A percentile compares a stretch with the other conserved stretches of the same genome.
These are phyloP conservation scores for Hypolimnas misippus DNA, from an alignment of 2,888 invertebrate genomes.

Conservation along the genomic window DNA sequence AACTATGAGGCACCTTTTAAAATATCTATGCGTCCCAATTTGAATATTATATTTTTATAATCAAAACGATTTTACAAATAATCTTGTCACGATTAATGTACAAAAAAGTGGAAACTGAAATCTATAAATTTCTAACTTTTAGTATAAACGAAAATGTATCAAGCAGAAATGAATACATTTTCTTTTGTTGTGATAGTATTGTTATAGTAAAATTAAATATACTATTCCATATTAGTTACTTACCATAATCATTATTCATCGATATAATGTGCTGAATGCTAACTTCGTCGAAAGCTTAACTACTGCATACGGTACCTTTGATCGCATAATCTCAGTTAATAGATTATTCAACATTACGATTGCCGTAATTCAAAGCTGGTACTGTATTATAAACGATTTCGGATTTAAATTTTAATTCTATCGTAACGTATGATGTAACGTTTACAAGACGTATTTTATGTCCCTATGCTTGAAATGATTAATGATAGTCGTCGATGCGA, in stretches of 20 bases:
- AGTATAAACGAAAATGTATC: no score
- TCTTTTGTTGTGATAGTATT: no score
- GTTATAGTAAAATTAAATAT: background rate
- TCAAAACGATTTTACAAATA: no score
- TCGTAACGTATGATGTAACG: conserved; percentile 62
- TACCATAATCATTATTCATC: background rate
- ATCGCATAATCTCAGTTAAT: conserved; percentile 21
- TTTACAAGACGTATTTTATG: conserved; percentile 69
- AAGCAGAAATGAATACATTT: no score
- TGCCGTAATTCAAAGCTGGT: conserved; percentile 23
- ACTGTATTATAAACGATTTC: conserved; percentile 51
- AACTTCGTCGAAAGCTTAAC: conserved; percentile 20
- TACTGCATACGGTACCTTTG: conserved; percentile 15
- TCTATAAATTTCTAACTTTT: no score
- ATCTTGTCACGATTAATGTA: no score
- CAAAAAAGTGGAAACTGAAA: no score
- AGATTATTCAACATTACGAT: conserved; percentile 29
- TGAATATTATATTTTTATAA: no score
- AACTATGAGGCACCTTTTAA: background rate
- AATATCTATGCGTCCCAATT: background rate
- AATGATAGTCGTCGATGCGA: conserved; percentile 60
- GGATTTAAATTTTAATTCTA: conserved; percentile 49
- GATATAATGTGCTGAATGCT: conserved; percentile 8
- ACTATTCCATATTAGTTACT: background rate
- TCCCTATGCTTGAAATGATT: conserved; percentile 69